Base-by-base conservation (phyloP, 2,888 invertebrate genomes). In the Aricia artaxerxes region DNA sequence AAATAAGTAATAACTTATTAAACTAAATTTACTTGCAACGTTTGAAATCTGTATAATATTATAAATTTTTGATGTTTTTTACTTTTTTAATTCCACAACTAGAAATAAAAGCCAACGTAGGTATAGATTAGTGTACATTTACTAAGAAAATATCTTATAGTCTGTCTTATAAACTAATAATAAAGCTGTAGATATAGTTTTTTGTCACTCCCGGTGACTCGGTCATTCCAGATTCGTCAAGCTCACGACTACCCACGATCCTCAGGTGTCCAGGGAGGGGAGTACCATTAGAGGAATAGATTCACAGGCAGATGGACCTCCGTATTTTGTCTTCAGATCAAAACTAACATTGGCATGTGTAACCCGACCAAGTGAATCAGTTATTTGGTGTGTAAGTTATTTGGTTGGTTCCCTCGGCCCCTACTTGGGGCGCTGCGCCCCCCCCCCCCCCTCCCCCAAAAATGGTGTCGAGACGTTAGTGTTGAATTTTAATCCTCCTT, bases 201-300 rank as follows among this genome's bases (percentile, higher is more conserved):
- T 69, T 69, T 69, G 69, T 69, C 13, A 38, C 5, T 69, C 35
- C 64, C 64, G 31, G 69, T 69, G 57, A 75, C 53, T 53, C 53
- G 57, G 57, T 35, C 76, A 76, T 76, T 76, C 76, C 76, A 76
- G 76, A 76, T 76, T 76, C 76, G 76, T 76, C 38, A 76, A 16
- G 76, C 76, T 76, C 53, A 75, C 73, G 73, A 13, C 4, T 31
- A 9, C 11, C 16, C 13, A 13, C 4, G 69, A 35, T 24, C 69
- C 35, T 69, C 35, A 35, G 13, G 11, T 5, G 6, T 9, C 35
- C 35, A 35, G 69, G 69, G 69, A 69, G 5, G 69, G 49, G 11
- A 9, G 69, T 13, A 2, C 35, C 57, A 57, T 16, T 0, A 16
- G 16, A 57, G 35, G 4, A 69, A 64, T 31, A 9, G 1, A 69